Evolutionary conservation across 2,113 vertebrate genomes (phyloP).

Genomic region (Noctilio leporinus): DNA sequence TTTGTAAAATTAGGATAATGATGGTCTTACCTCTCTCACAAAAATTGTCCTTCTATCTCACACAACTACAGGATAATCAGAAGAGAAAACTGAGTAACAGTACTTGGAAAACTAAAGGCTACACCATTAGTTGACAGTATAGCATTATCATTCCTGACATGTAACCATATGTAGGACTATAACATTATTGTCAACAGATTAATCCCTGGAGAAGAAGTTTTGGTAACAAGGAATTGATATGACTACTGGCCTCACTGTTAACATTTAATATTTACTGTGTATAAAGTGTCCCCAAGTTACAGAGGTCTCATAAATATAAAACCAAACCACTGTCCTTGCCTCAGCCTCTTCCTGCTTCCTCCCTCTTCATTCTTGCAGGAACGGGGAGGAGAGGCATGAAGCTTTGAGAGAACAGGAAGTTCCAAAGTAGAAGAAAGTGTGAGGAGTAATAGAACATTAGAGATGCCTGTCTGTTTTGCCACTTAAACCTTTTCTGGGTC

Average conservation of each 20-base stretch:
- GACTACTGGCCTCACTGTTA: not conserved
- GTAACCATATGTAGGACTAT: not conserved
- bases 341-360: not conserved
- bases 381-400: not conserved
- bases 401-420: not conserved
- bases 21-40: not conserved
- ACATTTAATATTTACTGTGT: conserved; percentile 26
- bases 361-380: not conserved
- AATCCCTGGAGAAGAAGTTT: not conserved
- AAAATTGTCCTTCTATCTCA: conserved; percentile 22
- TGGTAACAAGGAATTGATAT: conserved; percentile 18
- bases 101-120: conserved; percentile 1
- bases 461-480: not conserved
- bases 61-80: not conserved
- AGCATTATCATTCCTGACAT: not conserved
- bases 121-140: not conserved
- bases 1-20: conserved; percentile 16
- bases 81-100: not conserved
- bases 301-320: conserved; percentile 46
- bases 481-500: not conserved
- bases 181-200: conserved; percentile 12
- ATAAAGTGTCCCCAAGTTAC: conserved; percentile 19
- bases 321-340: not conserved
- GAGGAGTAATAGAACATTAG: not conserved
- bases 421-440: conserved; percentile 28